Percentiles rank a stretch among this genome's conserved stretches.
Conservation (phyloP, 1,140 invertebrate species). For the Meloidogyne exigua region DNA sequence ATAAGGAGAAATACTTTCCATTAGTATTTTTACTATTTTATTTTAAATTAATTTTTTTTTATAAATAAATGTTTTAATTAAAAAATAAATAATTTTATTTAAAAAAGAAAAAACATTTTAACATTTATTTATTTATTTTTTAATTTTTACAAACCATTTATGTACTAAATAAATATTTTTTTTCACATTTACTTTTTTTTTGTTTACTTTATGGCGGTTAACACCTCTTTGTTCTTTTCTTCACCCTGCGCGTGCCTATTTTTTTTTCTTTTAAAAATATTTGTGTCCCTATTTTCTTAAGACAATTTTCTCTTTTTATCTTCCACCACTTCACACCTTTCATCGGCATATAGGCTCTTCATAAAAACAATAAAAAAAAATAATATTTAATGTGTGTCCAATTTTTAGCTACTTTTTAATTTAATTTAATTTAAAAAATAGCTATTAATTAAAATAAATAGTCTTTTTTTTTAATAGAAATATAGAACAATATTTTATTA, state of each 20-base stretch:
- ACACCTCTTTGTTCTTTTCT: background rate
- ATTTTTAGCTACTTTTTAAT: background rate
- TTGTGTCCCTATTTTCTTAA: background rate
- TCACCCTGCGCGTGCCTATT: background rate
- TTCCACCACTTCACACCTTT: background rate
- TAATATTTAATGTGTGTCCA: background rate
- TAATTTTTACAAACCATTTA: background rate
- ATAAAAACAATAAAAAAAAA: too few relatives aligned
- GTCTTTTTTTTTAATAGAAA: background rate
- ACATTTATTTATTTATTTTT: background rate
- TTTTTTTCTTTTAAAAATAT: background rate
- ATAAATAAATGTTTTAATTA: background rate
- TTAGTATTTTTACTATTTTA: too few relatives aligned
- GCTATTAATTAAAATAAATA: background rate
- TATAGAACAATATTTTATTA: too few relatives aligned
- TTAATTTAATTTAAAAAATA: background rate
- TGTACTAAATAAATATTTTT: constrained; percentile 1
- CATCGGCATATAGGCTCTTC: background rate
- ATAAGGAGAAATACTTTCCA: too few relatives aligned
- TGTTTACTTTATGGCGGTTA: background rate
- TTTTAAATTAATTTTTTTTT: too few relatives aligned
- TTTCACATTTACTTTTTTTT: background rate
- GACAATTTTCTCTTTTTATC: background rate
- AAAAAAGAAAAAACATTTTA: too few relatives aligned
- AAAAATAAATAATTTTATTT: background rate